These are phyloP conservation scores for Thymelicus acteon DNA, from an alignment of 2,888 invertebrate genomes.

Conservation along the genomic window DNA sequence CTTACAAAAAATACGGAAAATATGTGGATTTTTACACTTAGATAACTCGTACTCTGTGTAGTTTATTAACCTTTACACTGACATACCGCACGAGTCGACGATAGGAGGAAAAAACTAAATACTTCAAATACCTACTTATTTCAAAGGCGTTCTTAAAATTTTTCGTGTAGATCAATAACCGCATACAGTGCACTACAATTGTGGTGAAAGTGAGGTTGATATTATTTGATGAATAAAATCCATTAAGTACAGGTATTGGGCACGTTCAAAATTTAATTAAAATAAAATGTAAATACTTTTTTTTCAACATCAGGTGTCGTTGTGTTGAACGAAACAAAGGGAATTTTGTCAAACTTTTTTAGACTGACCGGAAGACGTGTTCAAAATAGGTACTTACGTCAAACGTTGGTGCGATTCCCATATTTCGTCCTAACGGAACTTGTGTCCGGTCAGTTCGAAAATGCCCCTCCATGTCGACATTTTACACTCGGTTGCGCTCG, in stretches of 20 bases:
- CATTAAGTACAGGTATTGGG: too few species aligned
- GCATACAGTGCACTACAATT: too few species aligned
- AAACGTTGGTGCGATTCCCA: conserved; percentile 58
- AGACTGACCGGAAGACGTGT: conserved; percentile 3
- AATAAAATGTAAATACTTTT: too few species aligned
- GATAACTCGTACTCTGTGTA: not conserved
- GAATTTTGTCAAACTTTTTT: not conserved
- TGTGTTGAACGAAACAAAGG: too few species aligned
- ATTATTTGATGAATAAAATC: too few species aligned
- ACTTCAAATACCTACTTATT: not conserved
- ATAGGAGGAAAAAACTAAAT: not conserved
- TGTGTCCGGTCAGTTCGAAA: conserved; percentile 76
- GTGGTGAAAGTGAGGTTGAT: too few species aligned
- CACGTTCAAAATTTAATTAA: too few species aligned
- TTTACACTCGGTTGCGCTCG: conserved; percentile 73
- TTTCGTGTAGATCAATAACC: too few species aligned
- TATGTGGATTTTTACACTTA: not conserved
- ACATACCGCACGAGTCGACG: not conserved
- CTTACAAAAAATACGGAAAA: conserved; percentile 20
- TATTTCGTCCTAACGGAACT: conserved; percentile 61
- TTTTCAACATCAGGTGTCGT: too few species aligned
- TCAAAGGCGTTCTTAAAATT: too few species aligned
- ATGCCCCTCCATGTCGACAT: conserved; percentile 61
- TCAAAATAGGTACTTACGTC: conserved; percentile 46
- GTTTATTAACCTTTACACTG: not conserved